Conservation (phyloP, 2,888 invertebrate genomes). For the Meteorus colon region DNA sequence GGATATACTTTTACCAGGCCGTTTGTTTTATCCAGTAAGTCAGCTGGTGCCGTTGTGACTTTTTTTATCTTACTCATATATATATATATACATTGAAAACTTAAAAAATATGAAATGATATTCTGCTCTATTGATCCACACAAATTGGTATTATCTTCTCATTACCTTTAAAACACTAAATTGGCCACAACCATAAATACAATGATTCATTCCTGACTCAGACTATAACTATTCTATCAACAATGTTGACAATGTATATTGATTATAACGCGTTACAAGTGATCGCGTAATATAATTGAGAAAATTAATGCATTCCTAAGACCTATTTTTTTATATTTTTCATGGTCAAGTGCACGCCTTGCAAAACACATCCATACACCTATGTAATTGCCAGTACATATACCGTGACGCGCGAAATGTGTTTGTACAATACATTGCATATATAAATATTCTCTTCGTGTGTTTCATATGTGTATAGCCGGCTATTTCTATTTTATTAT, state of each 20-base stretch:
- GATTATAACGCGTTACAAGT: not conserved
- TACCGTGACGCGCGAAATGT: not conserved
- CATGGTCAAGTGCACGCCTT: slow-evolving; percentile 9
- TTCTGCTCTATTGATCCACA: not conserved
- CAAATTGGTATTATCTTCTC: not conserved
- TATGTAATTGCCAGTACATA: not conserved
- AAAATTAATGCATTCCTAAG: not conserved
- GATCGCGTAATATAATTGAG: not conserved
- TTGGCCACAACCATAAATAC: not conserved
- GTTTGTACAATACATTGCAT: not conserved
- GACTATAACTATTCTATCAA: not conserved
- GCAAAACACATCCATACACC: not conserved
- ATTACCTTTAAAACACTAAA: not conserved
- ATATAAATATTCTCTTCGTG: not conserved
- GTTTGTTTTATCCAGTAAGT: slow-evolving; percentile 46
- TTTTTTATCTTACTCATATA: not conserved
- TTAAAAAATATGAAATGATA: slow-evolving; percentile 18
- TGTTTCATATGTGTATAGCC: not conserved
- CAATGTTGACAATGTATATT: not conserved
- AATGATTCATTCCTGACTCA: too few species aligned
- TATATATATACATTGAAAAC: not conserved
- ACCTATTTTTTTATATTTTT: not conserved
- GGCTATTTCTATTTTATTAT: not conserved
- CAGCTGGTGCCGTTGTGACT: not conserved
- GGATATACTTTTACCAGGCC: slow-evolving; percentile 66